These are phyloP conservation scores for Lepilemur septentrionalis DNA, from an alignment of 2,797 vertebrate genomes.

Conservation along the genomic window DNA sequence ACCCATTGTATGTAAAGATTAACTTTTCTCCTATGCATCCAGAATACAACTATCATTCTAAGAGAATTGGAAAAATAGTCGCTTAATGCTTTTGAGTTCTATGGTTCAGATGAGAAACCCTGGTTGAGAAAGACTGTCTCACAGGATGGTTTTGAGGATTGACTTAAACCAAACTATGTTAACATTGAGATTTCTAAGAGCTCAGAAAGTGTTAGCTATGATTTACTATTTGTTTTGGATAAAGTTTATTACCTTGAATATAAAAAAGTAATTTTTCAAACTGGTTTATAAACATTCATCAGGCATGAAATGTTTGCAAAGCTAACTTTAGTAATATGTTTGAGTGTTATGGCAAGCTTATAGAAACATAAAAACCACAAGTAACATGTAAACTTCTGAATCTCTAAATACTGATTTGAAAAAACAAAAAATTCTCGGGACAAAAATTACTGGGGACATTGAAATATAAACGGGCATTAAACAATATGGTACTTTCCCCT, in stretches of 20 bases:
- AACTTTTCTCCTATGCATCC: not conserved
- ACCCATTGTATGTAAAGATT: not conserved
- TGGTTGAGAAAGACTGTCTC: not conserved
- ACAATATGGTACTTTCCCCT: not conserved
- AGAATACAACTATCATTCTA: not conserved
- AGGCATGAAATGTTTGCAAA: constrained; percentile 1
- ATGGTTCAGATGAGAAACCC: not conserved
- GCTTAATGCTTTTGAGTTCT: not conserved
- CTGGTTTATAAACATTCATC: not conserved
- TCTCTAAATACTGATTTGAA: not conserved
- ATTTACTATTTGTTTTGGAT: constrained; percentile 1
- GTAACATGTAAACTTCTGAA: not conserved
- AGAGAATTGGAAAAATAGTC: not conserved
- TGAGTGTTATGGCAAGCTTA: not conserved
- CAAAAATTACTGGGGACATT: not conserved
- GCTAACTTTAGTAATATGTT: not conserved
- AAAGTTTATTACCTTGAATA: not conserved
- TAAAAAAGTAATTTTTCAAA: constrained; percentile 8
- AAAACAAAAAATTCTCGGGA: not conserved
- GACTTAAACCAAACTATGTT: not conserved
- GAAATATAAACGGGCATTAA: constrained; percentile 37
- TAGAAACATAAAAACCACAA: not conserved
- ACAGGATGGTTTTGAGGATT: not conserved
- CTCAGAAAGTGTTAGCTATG: not conserved
- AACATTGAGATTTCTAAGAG: constrained; percentile 29